Conservation (phyloP, 2,113 vertebrate genomes). For the Progne subis region DNA sequence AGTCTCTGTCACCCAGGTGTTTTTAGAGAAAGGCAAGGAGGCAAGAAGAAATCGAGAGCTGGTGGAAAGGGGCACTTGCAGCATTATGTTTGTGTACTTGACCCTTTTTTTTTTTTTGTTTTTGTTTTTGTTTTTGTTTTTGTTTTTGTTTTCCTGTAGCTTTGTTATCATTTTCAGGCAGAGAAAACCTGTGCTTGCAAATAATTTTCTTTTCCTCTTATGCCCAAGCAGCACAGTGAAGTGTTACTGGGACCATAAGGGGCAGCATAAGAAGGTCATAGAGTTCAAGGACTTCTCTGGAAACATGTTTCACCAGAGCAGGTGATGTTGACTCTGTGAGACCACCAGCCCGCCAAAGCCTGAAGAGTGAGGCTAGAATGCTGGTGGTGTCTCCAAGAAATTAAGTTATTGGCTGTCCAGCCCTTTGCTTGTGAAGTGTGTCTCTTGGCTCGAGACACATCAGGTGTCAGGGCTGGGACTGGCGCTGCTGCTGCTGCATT, state of each 20-base stretch:
- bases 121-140: not conserved
- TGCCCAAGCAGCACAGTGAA: not conserved
- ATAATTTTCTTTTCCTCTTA: not conserved
- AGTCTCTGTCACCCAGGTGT: not conserved
- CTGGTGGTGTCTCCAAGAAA: not conserved
- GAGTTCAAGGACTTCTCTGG: not conserved
- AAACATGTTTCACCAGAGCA: accelerated
- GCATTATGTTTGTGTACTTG: not conserved
- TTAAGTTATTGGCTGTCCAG: not conserved
- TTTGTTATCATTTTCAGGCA: not conserved
- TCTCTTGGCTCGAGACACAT: not conserved
- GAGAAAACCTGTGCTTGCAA: not conserved
- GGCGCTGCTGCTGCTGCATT: not conserved
- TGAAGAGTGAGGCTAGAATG: not conserved
- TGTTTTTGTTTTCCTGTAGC: not conserved
- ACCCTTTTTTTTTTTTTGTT: not conserved
- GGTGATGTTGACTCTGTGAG: not conserved
- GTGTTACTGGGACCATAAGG: not conserved
- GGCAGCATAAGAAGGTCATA: not conserved
- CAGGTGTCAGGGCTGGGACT: not conserved
- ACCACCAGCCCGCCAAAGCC: not conserved
- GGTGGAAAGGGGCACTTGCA: not conserved
- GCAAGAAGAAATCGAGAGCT: not conserved
- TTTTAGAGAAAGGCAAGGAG: not conserved
- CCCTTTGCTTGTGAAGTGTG: not conserved